Evolutionary conservation across 2,797 vertebrate genomes (phyloP), one percentile per base, ranked within the genome.

Genomic region (Sebastes diaconus): DNA sequence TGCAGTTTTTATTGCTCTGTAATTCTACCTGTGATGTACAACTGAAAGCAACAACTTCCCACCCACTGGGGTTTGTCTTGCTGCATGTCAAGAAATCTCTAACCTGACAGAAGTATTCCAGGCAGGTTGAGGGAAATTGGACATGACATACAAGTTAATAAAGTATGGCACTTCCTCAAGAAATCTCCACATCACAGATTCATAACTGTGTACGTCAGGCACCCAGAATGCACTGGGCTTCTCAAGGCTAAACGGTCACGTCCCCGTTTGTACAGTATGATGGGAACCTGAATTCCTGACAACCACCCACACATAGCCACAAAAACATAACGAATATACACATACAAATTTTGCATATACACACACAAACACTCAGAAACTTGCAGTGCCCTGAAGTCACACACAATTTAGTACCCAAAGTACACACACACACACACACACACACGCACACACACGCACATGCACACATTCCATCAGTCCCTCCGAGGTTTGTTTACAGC

Each of bases 401-500:
- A 50, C 64, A 59, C 25, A 57, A 57, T 54, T 63, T 42, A 70
- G 24, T 50, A 20, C 4, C 27, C 22, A 27, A 61, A 69, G 7
- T 57, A 22, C 65, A 68, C 29, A 54, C 24, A 22, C 58, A 29
- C 7, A 59, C 57, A 29, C 3, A 60, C 13, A 46, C 11, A 8
- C 27, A 76, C 29, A 24, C 58, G 5, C 27, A 76, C 27, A 60
- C 36, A 68, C 61, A 76, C 36, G 71, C 58, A 81, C 18, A 61
- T 3, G 68, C 69, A 74, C 59, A 59, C 65, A 88, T 84, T 83
- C 86, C 77, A 67, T 66, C 27, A 20, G 58, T 73, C 75, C 81
- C 71, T n/a, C 61, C 1, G 42, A 69, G 72, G 59, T 67, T 73
- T 85, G 72, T 84, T 89, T 82, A 82, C 61, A 77, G 68, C 24